Evolutionary conservation across 2,888 invertebrate genomes (phyloP).

Genomic region (Drosophila bunnanda): DNA sequence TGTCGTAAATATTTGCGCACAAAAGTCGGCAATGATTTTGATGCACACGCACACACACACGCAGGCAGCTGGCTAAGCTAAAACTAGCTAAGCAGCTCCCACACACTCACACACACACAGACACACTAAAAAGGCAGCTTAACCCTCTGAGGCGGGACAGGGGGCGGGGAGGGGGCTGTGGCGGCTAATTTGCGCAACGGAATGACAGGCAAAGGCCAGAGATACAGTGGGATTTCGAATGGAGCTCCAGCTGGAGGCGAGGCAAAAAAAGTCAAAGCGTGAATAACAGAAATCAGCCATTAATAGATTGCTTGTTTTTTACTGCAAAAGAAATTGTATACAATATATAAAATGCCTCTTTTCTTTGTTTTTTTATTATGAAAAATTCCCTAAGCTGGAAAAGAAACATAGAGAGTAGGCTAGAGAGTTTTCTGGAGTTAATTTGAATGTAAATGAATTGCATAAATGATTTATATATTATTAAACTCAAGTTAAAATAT

Average conservation of each 20-base stretch:
- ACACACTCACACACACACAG: background rate
- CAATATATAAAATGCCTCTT: background rate
- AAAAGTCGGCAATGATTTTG: constrained; percentile 80
- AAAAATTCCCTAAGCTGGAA: background rate
- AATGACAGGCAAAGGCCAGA: constrained; percentile 43
- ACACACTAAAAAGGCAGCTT: constrained; percentile 28
- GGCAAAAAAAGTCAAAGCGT: constrained; percentile 10
- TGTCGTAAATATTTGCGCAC: constrained; percentile 79
- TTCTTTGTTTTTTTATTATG: background rate
- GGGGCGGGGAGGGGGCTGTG: constrained; percentile 15
- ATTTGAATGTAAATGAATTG: background rate
- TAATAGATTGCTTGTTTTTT: constrained; percentile 18
- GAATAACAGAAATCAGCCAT: constrained; percentile 17
- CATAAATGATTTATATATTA: background rate
- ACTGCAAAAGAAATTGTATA: constrained; percentile 1
- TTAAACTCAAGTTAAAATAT: too few species aligned
- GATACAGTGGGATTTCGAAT: constrained; percentile 52
- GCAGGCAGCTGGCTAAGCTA: constrained; percentile 17
- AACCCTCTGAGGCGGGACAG: constrained; percentile 6
- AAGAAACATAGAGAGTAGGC: background rate
- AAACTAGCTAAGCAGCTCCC: constrained; percentile 43
- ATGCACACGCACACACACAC: constrained; percentile 50
- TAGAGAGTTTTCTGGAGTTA: too few species aligned
- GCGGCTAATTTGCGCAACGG: constrained; percentile 71
- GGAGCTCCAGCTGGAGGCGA: background rate